Evolutionary conservation across 2,113 vertebrate genomes (phyloP), one percentile per base, ranked within the genome.

Genomic region (Crocuta crocuta): DNA sequence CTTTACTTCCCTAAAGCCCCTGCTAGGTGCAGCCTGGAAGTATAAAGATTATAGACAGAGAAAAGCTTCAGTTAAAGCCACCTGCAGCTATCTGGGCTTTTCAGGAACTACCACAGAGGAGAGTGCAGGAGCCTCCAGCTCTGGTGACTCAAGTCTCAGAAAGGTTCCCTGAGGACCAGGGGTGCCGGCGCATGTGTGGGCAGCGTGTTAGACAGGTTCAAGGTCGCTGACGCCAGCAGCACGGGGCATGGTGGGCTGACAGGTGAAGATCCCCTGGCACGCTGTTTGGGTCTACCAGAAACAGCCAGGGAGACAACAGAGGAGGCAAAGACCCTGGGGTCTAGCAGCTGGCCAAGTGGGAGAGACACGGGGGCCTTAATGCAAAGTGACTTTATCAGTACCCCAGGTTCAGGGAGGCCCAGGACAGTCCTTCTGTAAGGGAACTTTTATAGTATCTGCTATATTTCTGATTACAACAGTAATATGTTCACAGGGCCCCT

Each of bases 231-330:
- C 17, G 28, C 11, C 74, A 73, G 39, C 13, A 39, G 35, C 35
- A 2, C 4, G 0, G 8, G 13, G 28, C 23, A 35, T 4, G 3
- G 5, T 8, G 7, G 70, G 11, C 0, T 8, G 17, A 63, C 3
- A 55, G 23, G 48, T 13, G 8, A 58, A 50, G 43, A 78, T 21
- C 13, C 16, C 24, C 48, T 0, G 15, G 35, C 45, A 15, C 6
- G 13, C 31, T 23, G 2, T 15, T 61, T 8, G 1, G 33, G 61
- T 39, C 45, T 66, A 45, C 61, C 68, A 74, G 66, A 66, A 53
- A 65, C 21, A 48, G 16, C 33, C 39, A 43, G 24, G 76, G 66
- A 63, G 66, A 39, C 3, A 26, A 15, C 0, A n/a, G 55, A 68
- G 17, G 19, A 83, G 78, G 7, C 28, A 0, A 19, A 33, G 68